These are phyloP conservation scores for Apodemus speciosus DNA, from an alignment of 2,113 vertebrate genomes.

Conservation along the genomic window DNA sequence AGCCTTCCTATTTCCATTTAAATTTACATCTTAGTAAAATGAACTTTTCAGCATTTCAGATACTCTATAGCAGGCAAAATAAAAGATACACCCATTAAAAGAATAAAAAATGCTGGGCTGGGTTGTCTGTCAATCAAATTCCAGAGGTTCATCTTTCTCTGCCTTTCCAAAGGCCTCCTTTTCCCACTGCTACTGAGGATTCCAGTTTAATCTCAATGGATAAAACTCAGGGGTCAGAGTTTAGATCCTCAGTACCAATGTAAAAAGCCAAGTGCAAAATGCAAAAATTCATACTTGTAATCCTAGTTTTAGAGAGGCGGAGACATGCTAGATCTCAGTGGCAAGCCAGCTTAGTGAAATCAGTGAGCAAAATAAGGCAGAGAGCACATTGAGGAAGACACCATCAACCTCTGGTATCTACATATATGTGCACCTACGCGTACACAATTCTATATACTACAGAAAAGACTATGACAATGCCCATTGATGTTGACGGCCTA, in stretches of 20 bases:
- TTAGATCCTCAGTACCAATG: no score
- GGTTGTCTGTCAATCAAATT: neutral
- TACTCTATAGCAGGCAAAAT: neutral
- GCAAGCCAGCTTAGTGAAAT: neutral
- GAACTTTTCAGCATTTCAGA: neutral
- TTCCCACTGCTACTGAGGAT: neutral
- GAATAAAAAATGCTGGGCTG: neutral
- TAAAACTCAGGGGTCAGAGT: neutral
- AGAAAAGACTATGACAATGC: neutral
- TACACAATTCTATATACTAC: neutral
- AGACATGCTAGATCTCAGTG: neutral
- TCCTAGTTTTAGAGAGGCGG: neutral
- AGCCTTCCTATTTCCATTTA: neutral
- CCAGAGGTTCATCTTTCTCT: neutral
- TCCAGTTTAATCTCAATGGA: neutral
- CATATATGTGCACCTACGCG: neutral
- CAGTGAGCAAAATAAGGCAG: neutral
- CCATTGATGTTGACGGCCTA: neutral
- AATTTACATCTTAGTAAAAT: constrained; percentile 13
- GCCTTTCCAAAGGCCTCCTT: neutral
- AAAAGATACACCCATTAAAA: neutral
- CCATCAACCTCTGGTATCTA: neutral
- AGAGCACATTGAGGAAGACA: neutral
- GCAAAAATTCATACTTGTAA: neutral
- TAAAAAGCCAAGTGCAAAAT: neutral